phyloP scores from a whole-genome alignment of 2,888 invertebrate genomes.

The Apamea epomidion region DNA sequence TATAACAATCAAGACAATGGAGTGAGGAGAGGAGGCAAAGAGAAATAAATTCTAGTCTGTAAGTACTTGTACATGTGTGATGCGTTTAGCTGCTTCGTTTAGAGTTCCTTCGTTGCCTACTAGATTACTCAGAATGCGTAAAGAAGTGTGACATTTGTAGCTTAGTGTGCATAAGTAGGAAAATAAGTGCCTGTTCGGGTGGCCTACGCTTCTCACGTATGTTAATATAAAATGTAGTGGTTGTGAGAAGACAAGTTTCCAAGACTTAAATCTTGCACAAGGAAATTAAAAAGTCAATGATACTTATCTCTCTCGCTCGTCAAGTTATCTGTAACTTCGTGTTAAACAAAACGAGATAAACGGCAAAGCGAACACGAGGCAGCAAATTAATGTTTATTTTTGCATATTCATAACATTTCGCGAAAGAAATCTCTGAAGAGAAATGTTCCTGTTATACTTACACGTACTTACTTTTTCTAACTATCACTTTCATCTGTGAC shows the following conservation, averaged over 20 bases:
- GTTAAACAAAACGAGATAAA: slow-evolving; percentile 66
- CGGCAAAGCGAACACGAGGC: slow-evolving; percentile 53
- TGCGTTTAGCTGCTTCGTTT: slow-evolving; percentile 23
- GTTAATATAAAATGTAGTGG: not conserved
- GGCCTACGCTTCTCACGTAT: not conserved
- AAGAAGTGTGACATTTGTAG: slow-evolving; percentile 10
- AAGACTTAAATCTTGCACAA: slow-evolving; percentile 38
- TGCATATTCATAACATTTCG: slow-evolving; percentile 66
- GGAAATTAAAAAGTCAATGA: slow-evolving; percentile 60
- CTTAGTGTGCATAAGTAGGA: not conserved
- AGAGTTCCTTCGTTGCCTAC: slow-evolving; percentile 19
- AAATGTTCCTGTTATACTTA: slow-evolving; percentile 56
- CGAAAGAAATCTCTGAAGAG: slow-evolving; percentile 63
- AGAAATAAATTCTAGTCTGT: slow-evolving; percentile 54
- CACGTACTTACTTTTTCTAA: slow-evolving; percentile 36
- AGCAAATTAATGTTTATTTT: slow-evolving; percentile 64
- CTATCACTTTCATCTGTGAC: slow-evolving; percentile 62
- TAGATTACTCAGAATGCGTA: not conserved
- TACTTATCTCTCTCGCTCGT: slow-evolving; percentile 55
- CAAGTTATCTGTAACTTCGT: slow-evolving; percentile 60
- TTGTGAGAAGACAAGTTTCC: slow-evolving; percentile 35
- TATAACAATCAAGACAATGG: slow-evolving; percentile 63
- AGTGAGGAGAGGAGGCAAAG: slow-evolving; percentile 58
- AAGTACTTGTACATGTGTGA: slow-evolving; percentile 28
- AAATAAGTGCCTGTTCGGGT: not conserved